Conservation (phyloP, 2,113 vertebrate genomes). For the Thamnophis sirtalis region DNA sequence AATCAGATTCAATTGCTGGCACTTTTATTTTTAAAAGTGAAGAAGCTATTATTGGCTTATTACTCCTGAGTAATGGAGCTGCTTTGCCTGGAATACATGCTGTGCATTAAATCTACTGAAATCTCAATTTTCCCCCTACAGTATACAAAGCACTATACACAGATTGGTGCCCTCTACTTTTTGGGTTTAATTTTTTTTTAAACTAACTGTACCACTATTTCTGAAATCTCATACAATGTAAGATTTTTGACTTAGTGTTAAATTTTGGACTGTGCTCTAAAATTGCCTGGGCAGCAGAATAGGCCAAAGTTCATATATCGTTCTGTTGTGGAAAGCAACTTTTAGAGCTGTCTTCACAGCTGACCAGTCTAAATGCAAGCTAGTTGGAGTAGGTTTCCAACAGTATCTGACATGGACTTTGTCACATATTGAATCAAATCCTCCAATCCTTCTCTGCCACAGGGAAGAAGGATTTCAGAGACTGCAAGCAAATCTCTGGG, state of each 20-base stretch:
- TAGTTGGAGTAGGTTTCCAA: neutral
- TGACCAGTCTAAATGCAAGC: neutral
- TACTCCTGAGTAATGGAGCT: neutral
- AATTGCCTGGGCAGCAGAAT: neutral
- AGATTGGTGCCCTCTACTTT: neutral
- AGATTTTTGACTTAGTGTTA: neutral
- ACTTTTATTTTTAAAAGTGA: neutral
- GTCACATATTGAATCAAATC: neutral
- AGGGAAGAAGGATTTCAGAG: neutral
- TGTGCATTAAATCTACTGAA: neutral
- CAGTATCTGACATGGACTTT: neutral
- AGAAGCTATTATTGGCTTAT: neutral
- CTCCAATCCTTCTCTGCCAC: neutral
- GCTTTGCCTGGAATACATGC: neutral
- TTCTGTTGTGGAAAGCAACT: neutral
- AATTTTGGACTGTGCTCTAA: neutral
- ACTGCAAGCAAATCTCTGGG: neutral
- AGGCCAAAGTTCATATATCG: neutral
- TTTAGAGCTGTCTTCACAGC: neutral
- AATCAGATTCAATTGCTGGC: neutral
- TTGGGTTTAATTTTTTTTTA: neutral
- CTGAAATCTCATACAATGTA: neutral
- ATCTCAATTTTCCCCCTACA: neutral
- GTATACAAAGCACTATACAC: neutral
- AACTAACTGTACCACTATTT: neutral